These are phyloP conservation scores for Luehdorfia chinensis DNA, from an alignment of 1,140 invertebrate species.

Conservation along the genomic window DNA sequence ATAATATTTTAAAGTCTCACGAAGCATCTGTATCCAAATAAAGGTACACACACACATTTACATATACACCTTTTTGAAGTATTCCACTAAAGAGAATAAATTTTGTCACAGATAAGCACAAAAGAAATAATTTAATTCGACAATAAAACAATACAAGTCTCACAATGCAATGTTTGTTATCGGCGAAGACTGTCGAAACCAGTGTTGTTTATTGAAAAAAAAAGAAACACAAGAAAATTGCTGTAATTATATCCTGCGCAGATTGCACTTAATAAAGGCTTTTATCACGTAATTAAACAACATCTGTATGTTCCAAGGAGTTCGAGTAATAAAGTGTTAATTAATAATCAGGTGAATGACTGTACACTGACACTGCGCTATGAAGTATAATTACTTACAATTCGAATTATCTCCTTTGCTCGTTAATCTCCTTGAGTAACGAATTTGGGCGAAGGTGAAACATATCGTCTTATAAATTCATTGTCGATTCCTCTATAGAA, in stretches of 20 bases:
- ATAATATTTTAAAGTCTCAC: too few relatives aligned
- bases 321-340: slow-evolving; percentile 3
- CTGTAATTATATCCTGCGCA: slow-evolving; percentile 5
- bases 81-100: not conserved
- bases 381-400: slow-evolving; percentile 6
- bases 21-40: not conserved
- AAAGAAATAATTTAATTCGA: not conserved
- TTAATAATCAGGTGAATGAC: not conserved
- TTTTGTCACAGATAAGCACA: slow-evolving; percentile 5
- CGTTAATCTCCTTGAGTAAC: slow-evolving; percentile 10
- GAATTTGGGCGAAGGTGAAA: slow-evolving; percentile 10
- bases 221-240: not conserved
- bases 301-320: slow-evolving; percentile 4
- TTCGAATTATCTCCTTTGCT: not conserved
- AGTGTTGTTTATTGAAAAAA: not conserved
- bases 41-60: not conserved
- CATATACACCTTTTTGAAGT: not conserved
- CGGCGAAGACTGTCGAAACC: too few relatives aligned
- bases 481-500: not conserved
- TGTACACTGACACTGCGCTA: not conserved
- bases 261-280: slow-evolving; percentile 1
- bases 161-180: too few relatives aligned
- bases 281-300: slow-evolving; percentile 1
- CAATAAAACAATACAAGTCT: not conserved
- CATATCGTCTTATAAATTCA: slow-evolving; percentile 7